A percentile compares a stretch with the other conserved stretches of the same genome.
phyloP scores from a whole-genome alignment of 2,797 vertebrate species.

The Syndactyla subalaris region DNA sequence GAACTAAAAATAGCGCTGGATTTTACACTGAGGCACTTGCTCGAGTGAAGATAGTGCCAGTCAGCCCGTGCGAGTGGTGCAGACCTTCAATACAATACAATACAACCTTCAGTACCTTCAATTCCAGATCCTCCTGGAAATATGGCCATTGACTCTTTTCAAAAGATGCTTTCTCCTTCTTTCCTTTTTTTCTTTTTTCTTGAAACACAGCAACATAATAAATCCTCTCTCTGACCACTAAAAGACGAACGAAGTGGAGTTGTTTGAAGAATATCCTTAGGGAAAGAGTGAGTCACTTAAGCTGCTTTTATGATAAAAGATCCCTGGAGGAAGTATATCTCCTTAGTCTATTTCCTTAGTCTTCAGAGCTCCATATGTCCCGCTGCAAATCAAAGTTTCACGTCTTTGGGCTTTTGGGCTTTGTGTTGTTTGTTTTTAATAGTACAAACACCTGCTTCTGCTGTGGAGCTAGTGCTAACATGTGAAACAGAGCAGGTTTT shows the following conservation, averaged over 20 bases:
- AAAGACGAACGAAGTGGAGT: neutral
- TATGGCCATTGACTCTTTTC: rapidly evolving
- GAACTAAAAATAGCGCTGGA: constrained; percentile 72
- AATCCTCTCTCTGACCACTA: neutral
- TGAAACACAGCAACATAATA: neutral
- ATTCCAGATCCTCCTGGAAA: neutral
- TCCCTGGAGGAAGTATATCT: neutral
- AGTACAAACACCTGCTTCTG: neutral
- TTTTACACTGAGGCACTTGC: constrained; percentile 61
- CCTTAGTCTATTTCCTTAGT: neutral
- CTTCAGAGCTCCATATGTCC: neutral
- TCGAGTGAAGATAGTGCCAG: constrained; percentile 43
- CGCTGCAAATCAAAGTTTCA: neutral
- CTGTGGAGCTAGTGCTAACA: neutral
- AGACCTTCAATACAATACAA: neutral
- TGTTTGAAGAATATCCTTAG: constrained; percentile 18
- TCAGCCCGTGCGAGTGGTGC: neutral
- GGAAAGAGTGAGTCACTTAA: constrained; percentile 50
- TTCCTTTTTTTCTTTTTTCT: neutral
- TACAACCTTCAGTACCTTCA: neutral
- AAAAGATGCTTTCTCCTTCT: neutral
- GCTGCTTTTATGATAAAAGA: constrained; percentile 55
- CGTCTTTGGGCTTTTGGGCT: neutral
- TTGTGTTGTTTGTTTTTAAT: neutral
- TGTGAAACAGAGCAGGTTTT: neutral